Base-by-base conservation (phyloP, 2,888 invertebrate species). In the Panzeria rudis region DNA sequence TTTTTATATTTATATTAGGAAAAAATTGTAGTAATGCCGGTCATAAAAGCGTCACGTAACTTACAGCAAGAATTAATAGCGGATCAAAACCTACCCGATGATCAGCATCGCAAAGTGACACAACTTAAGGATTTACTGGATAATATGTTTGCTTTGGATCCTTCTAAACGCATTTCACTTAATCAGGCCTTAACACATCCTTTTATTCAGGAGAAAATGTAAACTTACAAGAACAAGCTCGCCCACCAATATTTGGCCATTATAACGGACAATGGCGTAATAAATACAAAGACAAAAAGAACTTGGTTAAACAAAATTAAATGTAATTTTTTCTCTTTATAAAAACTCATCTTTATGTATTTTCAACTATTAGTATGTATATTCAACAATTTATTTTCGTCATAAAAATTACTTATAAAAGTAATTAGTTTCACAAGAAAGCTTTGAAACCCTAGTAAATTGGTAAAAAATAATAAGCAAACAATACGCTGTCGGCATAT, bases 141-240 rank as follows among this genome's bases (percentile, higher is more conserved):
- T 90, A 96, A 97, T 86, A 97, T 98, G 89, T 94, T 99, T 86
- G 96, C 97, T 94, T 93, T 99, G 72, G 99, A 99, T 93, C 97
- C 98, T 0, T 95, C 96, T 44, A 99, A 98, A 93, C 94, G 99
- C 78, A 96, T 98, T 88, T 96, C 98, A n/a, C 95, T 98, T 87
- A 98, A 98, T 93, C 97, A 98, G 91, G 98, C 98, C 50, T 94
- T 99, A 72, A 95, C 96, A 25, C 99, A 99, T 93, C 96, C 98
- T 0, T 99, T 99, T 93, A 98, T 99, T 90, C 97, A 97, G 93
- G 99, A 99, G 91, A 98, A 97, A 94, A 97, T 97, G 91, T 96
- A 88, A 80, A 66, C 15, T n/a, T 20, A 41, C 23, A 61, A 56
- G 20, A 50, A 17, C 56, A 35, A 23, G 15, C 11, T 32, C 17